Percentiles rank a stretch among this genome's conserved stretches.
Evolutionary conservation across 1,140 invertebrate species (phyloP).

Genomic region (Radopholus similis): DNA sequence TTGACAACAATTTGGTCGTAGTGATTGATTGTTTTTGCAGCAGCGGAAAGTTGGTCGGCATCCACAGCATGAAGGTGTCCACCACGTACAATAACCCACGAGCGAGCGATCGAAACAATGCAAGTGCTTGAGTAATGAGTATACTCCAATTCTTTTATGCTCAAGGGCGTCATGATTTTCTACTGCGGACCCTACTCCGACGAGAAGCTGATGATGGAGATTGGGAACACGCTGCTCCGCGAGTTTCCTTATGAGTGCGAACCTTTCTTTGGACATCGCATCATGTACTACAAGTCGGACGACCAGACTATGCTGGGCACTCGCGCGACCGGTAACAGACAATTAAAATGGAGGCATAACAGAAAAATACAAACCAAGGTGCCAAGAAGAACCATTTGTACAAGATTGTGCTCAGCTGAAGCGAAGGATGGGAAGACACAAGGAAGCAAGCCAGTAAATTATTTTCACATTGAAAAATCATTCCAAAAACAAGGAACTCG

Average conservation of each 20-base stretch:
- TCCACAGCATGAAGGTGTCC: not conserved
- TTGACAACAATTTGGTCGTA: not conserved
- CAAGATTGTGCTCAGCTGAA: no score
- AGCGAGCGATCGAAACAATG: not conserved
- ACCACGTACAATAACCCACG: not conserved
- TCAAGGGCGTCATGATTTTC: not conserved
- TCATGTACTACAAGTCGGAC: not conserved
- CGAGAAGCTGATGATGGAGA: not conserved
- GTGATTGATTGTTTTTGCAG: not conserved
- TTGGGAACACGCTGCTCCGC: not conserved
- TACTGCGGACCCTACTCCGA: not conserved
- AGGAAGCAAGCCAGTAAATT: no score
- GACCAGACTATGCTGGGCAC: not conserved
- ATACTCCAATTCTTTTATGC: not conserved
- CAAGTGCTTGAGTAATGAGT: not conserved
- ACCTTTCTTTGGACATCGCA: no score
- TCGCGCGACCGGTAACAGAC: not conserved
- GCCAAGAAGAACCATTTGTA: not conserved
- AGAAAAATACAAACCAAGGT: not conserved
- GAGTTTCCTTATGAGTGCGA: not conserved
- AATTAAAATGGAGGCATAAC: not conserved
- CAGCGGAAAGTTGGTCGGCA: not conserved
- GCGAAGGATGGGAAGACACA: no score
- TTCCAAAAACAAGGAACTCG: no score
- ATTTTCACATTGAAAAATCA: no score